A percentile compares a stretch with the other conserved stretches of the same genome.
Conservation (phyloP, 2,888 invertebrate genomes). For the Phyllotreta cruciferae region DNA sequence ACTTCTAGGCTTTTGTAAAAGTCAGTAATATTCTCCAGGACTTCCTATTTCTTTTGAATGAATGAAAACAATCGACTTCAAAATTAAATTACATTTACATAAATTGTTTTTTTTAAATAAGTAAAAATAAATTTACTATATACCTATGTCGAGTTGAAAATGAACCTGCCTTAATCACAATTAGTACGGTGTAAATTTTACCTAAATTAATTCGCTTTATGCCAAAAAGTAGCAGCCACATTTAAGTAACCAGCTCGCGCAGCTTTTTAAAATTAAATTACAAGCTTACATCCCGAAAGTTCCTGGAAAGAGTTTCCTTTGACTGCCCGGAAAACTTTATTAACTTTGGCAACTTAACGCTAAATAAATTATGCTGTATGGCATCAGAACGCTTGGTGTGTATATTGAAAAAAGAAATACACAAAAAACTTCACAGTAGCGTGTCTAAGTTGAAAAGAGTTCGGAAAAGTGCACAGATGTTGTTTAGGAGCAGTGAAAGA, state of each 20-base stretch:
- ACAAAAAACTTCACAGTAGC: slow-evolving; percentile 9
- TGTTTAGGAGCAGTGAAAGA: slow-evolving; percentile 48
- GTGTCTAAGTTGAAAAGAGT: slow-evolving; percentile 37
- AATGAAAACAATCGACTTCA: too few relatives aligned
- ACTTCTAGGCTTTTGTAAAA: not conserved
- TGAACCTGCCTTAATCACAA: not conserved
- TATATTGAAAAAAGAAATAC: slow-evolving; percentile 13
- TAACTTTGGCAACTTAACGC: slow-evolving; percentile 19
- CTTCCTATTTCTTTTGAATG: not conserved
- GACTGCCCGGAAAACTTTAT: slow-evolving; percentile 13
- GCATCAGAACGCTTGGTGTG: slow-evolving; percentile 13
- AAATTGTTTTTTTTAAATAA: too few relatives aligned
- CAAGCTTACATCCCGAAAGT: slow-evolving; percentile 6
- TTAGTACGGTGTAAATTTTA: not conserved
- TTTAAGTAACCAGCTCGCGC: slow-evolving; percentile 7
- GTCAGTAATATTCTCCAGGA: not conserved
- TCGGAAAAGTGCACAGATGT: slow-evolving; percentile 50
- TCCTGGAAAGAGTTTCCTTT: not conserved
- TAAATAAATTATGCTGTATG: slow-evolving; percentile 19
- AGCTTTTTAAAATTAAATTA: slow-evolving; percentile 11
- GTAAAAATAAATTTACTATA: too few relatives aligned
- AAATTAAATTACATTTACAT: too few relatives aligned
- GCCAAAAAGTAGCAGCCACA: slow-evolving; percentile 1
- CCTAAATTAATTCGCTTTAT: not conserved
- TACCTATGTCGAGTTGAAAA: not conserved